A percentile compares a stretch with the other conserved stretches of the same genome.
Conservation (phyloP, 2,113 vertebrate species). For the Plecotus auritus region DNA sequence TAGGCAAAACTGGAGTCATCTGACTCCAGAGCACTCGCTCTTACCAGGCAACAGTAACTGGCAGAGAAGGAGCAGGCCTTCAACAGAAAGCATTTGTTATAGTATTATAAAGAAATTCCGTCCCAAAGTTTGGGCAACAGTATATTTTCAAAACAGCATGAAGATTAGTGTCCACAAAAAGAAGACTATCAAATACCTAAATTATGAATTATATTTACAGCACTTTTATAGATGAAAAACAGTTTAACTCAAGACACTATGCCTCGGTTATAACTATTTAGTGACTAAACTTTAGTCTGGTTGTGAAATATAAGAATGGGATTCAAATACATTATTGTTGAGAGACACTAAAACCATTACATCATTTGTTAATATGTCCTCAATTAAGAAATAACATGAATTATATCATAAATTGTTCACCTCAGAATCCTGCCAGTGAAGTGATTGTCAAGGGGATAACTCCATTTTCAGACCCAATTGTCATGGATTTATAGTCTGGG, state of each 20-base stretch:
- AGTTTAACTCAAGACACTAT: background rate
- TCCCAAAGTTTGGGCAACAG: background rate
- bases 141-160: background rate
- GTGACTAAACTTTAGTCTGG: background rate
- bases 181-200: background rate
- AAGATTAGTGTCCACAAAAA: background rate
- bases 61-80: background rate
- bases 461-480: background rate
- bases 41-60: background rate
- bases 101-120: background rate
- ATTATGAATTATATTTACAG: background rate
- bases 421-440: background rate
- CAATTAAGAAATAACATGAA: background rate
- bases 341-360: background rate
- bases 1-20: background rate
- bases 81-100: background rate
- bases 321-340: constrained; percentile 3
- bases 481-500: background rate
- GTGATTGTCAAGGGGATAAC: background rate
- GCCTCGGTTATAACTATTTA: background rate
- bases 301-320: background rate
- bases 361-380: background rate
- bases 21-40: background rate
- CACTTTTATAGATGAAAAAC: background rate
- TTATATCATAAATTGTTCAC: background rate